These are phyloP conservation scores for Scaptomyza hsui DNA, from an alignment of 1,140 invertebrate species.

Conservation along the genomic window DNA sequence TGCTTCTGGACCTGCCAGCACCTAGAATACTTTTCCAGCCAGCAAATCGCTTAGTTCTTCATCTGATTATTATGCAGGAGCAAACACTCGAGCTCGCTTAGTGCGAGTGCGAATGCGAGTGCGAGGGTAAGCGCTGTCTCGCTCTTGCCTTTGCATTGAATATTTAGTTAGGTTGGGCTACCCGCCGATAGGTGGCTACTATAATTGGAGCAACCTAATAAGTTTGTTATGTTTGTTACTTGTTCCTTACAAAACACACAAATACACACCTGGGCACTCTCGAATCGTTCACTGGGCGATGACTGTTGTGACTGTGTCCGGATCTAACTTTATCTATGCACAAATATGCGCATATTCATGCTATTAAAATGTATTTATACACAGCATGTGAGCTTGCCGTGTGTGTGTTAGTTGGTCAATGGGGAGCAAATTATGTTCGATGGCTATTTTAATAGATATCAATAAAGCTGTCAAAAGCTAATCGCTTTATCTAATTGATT, in stretches of 20 bases:
- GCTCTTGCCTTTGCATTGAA: not conserved
- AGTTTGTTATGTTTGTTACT: slow-evolving; percentile 52
- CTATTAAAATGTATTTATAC: slow-evolving; percentile 47
- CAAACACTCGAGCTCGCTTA: slow-evolving; percentile 35
- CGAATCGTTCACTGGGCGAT: slow-evolving; percentile 13
- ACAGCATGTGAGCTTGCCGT: not conserved
- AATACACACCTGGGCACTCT: slow-evolving; percentile 7
- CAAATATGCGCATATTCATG: slow-evolving; percentile 60
- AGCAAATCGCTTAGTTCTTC: slow-evolving; percentile 44
- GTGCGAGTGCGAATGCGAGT: no score
- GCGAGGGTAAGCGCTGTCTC: slow-evolving; percentile 28
- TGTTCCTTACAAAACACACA: slow-evolving; percentile 10
- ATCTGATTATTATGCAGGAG: slow-evolving; percentile 63
- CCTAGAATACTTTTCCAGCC: not conserved
- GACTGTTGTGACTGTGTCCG: slow-evolving; percentile 34
- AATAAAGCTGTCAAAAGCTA: slow-evolving; percentile 30
- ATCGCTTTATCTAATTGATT: slow-evolving; percentile 44
- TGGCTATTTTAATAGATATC: slow-evolving; percentile 16
- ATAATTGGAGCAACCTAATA: slow-evolving; percentile 57
- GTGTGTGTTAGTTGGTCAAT: not conserved
- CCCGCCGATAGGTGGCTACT: slow-evolving; percentile 12
- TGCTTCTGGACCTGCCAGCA: slow-evolving; percentile 23
- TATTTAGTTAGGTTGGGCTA: slow-evolving; percentile 7
- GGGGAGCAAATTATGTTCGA: slow-evolving; percentile 19
- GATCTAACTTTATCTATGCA: not conserved